These are phyloP conservation scores for Bostrychus sinensis DNA, from an alignment of 2,113 vertebrate species.

Conservation along the genomic window DNA sequence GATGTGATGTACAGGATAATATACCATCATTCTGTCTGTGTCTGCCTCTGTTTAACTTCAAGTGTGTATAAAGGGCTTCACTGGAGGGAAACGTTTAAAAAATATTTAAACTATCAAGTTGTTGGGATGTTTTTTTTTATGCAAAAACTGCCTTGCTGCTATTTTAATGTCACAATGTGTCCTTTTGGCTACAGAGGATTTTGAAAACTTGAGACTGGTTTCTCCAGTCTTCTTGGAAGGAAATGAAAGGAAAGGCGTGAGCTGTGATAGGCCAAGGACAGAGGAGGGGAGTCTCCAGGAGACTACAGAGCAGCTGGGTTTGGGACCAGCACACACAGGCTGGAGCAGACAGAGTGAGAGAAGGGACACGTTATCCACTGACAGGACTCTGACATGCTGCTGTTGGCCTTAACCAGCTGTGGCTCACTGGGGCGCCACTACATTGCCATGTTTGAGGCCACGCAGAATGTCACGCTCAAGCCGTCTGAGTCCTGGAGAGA, in stretches of 20 bases:
- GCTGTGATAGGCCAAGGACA: slow-evolving; percentile 56
- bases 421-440: slow-evolving; percentile 99
- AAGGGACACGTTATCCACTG: slow-evolving; percentile 48
- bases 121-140: too few species aligned
- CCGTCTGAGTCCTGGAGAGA: slow-evolving; percentile 98
- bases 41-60: too few species aligned
- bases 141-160: too few species aligned
- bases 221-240: too few species aligned
- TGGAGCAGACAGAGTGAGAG: slow-evolving; percentile 53
- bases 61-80: too few species aligned
- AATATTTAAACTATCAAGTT: too few species aligned
- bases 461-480: slow-evolving; percentile 98
- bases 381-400: slow-evolving; percentile 75
- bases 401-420: slow-evolving; percentile 93
- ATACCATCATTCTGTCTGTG: too few species aligned
- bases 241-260: slow-evolving; percentile 18
- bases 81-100: too few species aligned
- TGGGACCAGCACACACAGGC: not conserved
- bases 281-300: slow-evolving; percentile 19
- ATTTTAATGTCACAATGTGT: too few species aligned
- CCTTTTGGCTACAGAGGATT: too few species aligned
- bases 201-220: too few species aligned
- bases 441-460: slow-evolving; percentile 99
- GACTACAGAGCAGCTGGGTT: slow-evolving; percentile 17
- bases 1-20: too few species aligned